Evolutionary conservation across 2,113 vertebrate genomes (phyloP).

Genomic region (Malaclemys terrapin): DNA sequence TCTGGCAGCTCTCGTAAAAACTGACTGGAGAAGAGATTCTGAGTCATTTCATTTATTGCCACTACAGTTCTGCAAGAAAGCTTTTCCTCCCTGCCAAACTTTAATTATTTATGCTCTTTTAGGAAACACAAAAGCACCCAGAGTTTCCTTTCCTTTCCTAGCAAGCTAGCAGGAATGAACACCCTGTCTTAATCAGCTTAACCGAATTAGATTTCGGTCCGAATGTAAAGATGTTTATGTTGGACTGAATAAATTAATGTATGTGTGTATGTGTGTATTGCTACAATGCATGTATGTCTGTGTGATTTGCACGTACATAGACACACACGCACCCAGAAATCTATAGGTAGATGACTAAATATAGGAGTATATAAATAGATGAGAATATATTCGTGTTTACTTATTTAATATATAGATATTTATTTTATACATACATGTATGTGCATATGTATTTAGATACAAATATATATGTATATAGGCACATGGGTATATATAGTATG

Average conservation of each 20-base stretch:
- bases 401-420: not conserved
- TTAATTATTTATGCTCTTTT: constrained; percentile 89
- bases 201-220: constrained; percentile 39
- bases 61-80: constrained; percentile 88
- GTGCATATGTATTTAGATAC: not conserved
- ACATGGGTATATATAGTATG: not conserved
- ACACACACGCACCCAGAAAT: not conserved
- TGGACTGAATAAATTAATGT: constrained; percentile 39
- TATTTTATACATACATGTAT: not conserved
- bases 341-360: not conserved
- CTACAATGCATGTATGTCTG: not conserved
- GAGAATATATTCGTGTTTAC: not conserved
- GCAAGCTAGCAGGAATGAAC: constrained; percentile 43
- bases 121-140: constrained; percentile 81
- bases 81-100: constrained; percentile 88
- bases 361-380: not conserved
- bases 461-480: no score
- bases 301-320: not conserved
- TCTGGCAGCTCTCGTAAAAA: constrained; percentile 89
- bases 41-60: constrained; percentile 91
- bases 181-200: constrained; percentile 36
- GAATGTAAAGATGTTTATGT: constrained; percentile 59
- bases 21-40: constrained; percentile 89
- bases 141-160: constrained; percentile 67
- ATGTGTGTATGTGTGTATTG: not conserved